Percentiles rank a stretch among this genome's conserved stretches.
These are phyloP conservation scores for Synanthedon myopaeformis DNA, from an alignment of 2,888 invertebrate genomes.

Conservation along the genomic window DNA sequence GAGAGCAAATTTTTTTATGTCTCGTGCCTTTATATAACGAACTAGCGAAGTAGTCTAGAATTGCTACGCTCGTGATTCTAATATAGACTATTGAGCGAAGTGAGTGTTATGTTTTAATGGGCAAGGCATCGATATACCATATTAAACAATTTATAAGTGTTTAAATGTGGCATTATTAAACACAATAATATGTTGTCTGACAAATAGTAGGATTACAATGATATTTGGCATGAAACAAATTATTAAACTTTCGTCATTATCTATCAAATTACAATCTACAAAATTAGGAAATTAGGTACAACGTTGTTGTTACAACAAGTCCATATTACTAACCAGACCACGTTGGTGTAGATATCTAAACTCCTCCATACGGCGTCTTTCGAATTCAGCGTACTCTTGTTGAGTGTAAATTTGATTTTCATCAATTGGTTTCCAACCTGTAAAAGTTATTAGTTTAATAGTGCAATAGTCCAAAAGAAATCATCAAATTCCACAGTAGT, in stretches of 20 bases:
- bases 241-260: background rate
- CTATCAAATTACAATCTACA: background rate
- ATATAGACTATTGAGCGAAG: no score
- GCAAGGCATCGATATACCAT: no score
- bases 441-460: slow-evolving; percentile 1
- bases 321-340: slow-evolving; percentile 70
- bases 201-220: background rate
- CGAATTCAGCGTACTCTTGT: slow-evolving; percentile 85
- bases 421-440: slow-evolving; percentile 91
- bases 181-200: no score
- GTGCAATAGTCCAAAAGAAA: no score
- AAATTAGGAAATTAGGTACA: background rate
- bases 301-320: background rate
- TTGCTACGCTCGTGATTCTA: no score
- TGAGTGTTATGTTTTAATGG: no score
- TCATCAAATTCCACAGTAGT: no score
- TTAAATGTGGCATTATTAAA: no score
- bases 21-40: no score
- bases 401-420: slow-evolving; percentile 86
- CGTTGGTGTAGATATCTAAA: slow-evolving; percentile 74
- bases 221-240: background rate
- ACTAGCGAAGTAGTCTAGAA: no score
- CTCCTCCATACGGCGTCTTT: slow-evolving; percentile 74
- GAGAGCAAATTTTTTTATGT: no score
- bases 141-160: no score